Evolutionary conservation across 2,113 vertebrate species (phyloP).

Genomic region (Indicator maculatus): DNA sequence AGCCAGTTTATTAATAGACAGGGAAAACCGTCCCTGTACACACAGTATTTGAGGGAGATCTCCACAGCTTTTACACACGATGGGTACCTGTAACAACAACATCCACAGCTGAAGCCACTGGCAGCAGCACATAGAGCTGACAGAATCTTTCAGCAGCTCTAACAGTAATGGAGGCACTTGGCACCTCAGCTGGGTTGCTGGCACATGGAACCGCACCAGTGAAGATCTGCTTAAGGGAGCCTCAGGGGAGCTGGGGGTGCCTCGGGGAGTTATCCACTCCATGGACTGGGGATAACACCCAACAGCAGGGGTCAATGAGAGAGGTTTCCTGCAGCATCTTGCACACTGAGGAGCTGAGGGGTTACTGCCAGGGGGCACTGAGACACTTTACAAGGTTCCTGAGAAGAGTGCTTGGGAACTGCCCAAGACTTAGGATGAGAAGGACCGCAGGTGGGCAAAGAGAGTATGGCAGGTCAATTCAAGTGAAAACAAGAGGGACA

Average conservation of each 20-base stretch:
- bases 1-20: neutral
- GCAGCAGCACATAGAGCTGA: accelerated
- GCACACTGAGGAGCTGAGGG: no score
- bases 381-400: accelerated
- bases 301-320: accelerated
- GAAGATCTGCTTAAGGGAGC: neutral
- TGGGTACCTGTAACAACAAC: neutral
- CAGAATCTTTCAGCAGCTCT: accelerated
- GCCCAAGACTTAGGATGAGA: neutral
- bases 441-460: neutral
- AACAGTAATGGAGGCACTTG: accelerated
- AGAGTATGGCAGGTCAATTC: neutral
- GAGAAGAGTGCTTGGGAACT: neutral
- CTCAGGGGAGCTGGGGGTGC: neutral
- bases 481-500: neutral
- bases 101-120: neutral
- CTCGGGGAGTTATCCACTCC: accelerated
- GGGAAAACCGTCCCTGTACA: neutral
- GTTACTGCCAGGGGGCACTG: neutral
- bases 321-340: neutral
- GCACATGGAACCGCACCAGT: accelerated
- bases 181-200: accelerated
- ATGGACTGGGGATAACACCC: neutral
- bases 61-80: neutral
- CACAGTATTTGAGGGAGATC: neutral